Conservation (phyloP, 2,113 vertebrate genomes). For the Irena cyanogastra region DNA sequence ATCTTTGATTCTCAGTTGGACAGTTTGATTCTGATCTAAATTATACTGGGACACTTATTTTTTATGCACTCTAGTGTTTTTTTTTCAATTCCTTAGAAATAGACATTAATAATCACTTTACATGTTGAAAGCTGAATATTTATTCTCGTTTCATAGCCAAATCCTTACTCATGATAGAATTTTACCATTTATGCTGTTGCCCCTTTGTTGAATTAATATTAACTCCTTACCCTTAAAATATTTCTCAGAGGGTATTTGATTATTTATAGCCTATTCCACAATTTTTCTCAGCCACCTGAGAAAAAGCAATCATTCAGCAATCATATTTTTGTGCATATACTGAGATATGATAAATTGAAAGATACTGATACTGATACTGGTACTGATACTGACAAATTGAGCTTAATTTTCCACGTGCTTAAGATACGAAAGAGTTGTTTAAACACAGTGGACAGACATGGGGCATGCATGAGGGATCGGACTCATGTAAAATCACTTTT, state of each 20-base stretch:
- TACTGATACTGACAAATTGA: not conserved
- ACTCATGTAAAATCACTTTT: not conserved
- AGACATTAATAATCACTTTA: not conserved
- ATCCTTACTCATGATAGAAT: not conserved
- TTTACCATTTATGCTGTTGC: not conserved
- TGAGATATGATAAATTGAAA: not conserved
- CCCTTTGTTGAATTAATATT: not conserved
- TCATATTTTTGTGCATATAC: not conserved
- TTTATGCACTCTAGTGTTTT: not conserved
- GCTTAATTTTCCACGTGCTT: not conserved
- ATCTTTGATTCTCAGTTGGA: not conserved
- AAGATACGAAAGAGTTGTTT: not conserved
- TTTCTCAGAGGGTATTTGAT: not conserved
- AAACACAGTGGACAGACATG: not conserved
- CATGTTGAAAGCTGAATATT: not conserved
- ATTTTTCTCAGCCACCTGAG: not conserved
- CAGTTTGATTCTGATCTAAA: not conserved
- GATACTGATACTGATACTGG: too few relatives aligned
- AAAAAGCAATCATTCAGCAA: not conserved
- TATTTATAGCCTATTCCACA: not conserved
- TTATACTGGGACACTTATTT: not conserved
- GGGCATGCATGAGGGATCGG: not conserved
- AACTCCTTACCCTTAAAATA: not conserved
- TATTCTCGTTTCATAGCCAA: not conserved
- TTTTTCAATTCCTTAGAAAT: not conserved